Evolutionary conservation across 2,113 vertebrate species (phyloP).

Genomic region (Upupa epops): DNA sequence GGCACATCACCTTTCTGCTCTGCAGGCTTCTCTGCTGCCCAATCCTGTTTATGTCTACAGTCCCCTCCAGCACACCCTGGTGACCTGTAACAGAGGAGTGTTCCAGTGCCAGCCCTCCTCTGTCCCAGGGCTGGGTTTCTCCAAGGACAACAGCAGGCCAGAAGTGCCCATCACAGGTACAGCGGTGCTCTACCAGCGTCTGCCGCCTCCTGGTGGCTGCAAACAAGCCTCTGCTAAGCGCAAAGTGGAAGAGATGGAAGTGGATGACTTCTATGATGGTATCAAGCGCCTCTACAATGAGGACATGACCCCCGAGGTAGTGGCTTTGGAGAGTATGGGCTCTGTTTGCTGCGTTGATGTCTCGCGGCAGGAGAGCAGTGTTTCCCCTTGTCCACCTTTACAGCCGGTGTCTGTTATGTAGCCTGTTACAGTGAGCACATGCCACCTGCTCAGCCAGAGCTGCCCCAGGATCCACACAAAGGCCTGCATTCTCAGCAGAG

Average conservation of each 20-base stretch:
- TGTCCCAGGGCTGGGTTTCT: constrained; percentile 74
- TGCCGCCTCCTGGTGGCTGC: constrained; percentile 72
- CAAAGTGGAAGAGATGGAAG: constrained; percentile 97
- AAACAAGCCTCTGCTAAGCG: constrained; percentile 89
- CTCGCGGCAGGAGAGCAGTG: constrained; percentile 78
- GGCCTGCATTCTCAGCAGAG: background rate
- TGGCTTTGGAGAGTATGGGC: constrained; percentile 64
- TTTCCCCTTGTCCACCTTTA: constrained; percentile 90
- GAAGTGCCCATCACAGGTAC: constrained; percentile 74
- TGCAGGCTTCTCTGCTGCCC: constrained; percentile 85
- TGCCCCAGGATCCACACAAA: background rate
- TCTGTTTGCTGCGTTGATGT: constrained; percentile 71
- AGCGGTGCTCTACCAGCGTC: constrained; percentile 67
- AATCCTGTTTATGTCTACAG: constrained; percentile 98
- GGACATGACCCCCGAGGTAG: constrained; percentile 78
- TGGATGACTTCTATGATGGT: constrained; percentile 94
- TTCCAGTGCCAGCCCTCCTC: constrained; percentile 72
- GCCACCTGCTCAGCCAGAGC: background rate
- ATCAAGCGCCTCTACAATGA: constrained; percentile 98
- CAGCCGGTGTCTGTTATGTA: constrained; percentile 88
- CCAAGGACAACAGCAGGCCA: constrained; percentile 77
- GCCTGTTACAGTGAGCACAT: background rate
- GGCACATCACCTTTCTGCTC: constrained; percentile 87
- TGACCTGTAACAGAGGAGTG: constrained; percentile 76
- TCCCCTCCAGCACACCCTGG: constrained; percentile 83